Percentiles rank a stretch among this genome's conserved stretches.
Evolutionary conservation across 2,113 vertebrate genomes (phyloP).

Genomic region (Fulmarus glacialis): DNA sequence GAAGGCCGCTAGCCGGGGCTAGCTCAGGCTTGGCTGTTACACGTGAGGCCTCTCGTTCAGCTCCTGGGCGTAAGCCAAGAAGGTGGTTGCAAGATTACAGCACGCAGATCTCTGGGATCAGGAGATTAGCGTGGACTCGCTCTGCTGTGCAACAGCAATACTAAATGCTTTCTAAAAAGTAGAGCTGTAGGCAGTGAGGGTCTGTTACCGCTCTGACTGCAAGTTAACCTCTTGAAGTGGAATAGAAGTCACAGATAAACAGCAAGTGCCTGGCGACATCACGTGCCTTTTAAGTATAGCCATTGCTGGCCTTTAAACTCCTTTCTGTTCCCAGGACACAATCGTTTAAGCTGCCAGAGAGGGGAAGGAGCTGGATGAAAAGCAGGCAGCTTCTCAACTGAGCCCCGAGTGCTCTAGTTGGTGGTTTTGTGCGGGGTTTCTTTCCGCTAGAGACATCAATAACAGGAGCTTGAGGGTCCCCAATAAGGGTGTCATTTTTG

Average conservation of each 20-base stretch:
- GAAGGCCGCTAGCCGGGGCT: neutral
- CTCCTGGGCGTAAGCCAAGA: neutral
- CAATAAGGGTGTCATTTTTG: neutral
- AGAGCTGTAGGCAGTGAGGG: neutral
- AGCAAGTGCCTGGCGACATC: neutral
- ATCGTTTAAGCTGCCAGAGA: neutral
- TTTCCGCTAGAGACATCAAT: neutral
- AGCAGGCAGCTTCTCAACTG: neutral
- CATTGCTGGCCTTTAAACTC: neutral
- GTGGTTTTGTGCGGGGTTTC: neutral
- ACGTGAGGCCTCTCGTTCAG: neutral
- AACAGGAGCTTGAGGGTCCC: neutral
- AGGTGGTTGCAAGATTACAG: neutral
- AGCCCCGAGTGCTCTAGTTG: neutral
- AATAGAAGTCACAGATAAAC: neutral
- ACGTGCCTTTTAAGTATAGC: accelerated
- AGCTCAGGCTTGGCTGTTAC: neutral
- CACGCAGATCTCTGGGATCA: neutral
- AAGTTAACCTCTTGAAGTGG: neutral
- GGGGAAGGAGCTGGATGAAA: neutral
- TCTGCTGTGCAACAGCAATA: accelerated
- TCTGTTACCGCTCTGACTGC: neutral
- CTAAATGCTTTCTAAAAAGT: neutral
- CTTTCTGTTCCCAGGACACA: neutral
- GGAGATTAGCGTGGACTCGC: neutral